Evolutionary conservation across 2,888 invertebrate species (phyloP), one percentile per base, ranked within the genome.

Genomic region (Steinernema hermaphroditum): DNA sequence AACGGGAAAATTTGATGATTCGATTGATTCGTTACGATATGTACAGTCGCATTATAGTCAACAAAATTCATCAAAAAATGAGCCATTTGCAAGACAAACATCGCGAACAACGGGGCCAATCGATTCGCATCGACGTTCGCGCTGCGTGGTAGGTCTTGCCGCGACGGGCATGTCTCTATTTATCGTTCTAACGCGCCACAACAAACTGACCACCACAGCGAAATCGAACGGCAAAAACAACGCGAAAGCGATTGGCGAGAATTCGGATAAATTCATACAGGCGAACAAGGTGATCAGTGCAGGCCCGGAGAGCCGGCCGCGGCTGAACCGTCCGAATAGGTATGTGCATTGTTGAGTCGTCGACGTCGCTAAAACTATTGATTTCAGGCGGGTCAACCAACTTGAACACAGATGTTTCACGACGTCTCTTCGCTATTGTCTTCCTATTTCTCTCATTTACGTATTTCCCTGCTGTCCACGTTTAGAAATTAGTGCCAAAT

Each of bases 141-240:
- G 62, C 62, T 62, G 62, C 62, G 62, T 62, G 62, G 62, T 62
- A 62, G 62, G 62, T 62, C 62, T 62, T 62, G 62, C 62, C 62
- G 62, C 62, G 62, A 62, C 62, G 62, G 62, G 62, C 62, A 32
- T 62, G 62, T 62, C 62, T 62, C 62, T 62, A 16, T 62, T 29
- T 62, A 62, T 62, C 62, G 62, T 62, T 62, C 62, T 62, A 62
- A 62, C 62, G 62, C 62, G 62, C 62, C 62, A 62, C 62, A 62
- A 62, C 62, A 62, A 62, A 62, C 62, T 62, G 62, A 62, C 62
- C 62, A 62, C 62, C 62, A 27, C 62, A 62, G 62, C 62, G 62
- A 62, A 62, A 62, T 62, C 34, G 32, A 29, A 62, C 62, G 34
- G 62, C 62, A 62, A 24, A 62, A 62, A 62, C 62, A 62, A 46